phyloP scores from a whole-genome alignment of 2,797 vertebrate species.

The Schizopygopsis malacanthus region DNA sequence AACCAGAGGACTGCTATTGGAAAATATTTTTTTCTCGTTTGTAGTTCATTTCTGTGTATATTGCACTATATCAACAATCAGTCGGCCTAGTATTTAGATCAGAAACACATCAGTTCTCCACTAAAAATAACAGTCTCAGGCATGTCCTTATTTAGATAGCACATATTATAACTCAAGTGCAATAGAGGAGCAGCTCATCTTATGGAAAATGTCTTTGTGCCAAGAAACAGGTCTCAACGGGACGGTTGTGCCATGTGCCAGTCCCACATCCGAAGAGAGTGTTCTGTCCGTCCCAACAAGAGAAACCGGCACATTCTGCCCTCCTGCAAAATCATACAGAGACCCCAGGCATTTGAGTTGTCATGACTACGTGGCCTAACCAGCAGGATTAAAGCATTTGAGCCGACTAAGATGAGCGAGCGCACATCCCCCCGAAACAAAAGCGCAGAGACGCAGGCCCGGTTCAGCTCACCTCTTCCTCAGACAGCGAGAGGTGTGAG shows the following conservation, averaged over 20 bases:
- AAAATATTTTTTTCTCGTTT: background rate
- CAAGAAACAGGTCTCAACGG: slow-evolving; percentile 4
- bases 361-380: slow-evolving; percentile 58
- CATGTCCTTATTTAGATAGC: background rate
- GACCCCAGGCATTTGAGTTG: slow-evolving; percentile 57
- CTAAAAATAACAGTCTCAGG: background rate
- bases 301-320: slow-evolving; percentile 43
- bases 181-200: background rate
- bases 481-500: slow-evolving; percentile 28
- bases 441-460: background rate
- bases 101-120: background rate
- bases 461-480: slow-evolving; percentile 29
- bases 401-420: slow-evolving; percentile 46
- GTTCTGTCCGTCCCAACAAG: slow-evolving; percentile 4
- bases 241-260: background rate
- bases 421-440: slow-evolving; percentile 37
- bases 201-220: background rate
- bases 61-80: background rate
- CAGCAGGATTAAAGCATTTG: slow-evolving; percentile 48
- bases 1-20: background rate
- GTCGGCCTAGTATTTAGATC: background rate
- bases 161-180: too few relatives aligned
- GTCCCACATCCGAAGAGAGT: slow-evolving; percentile 20
- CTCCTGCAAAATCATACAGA: slow-evolving; percentile 49
- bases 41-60: background rate